These are phyloP conservation scores for Proisotoma minuta DNA, from an alignment of 2,888 invertebrate genomes.

Conservation along the genomic window DNA sequence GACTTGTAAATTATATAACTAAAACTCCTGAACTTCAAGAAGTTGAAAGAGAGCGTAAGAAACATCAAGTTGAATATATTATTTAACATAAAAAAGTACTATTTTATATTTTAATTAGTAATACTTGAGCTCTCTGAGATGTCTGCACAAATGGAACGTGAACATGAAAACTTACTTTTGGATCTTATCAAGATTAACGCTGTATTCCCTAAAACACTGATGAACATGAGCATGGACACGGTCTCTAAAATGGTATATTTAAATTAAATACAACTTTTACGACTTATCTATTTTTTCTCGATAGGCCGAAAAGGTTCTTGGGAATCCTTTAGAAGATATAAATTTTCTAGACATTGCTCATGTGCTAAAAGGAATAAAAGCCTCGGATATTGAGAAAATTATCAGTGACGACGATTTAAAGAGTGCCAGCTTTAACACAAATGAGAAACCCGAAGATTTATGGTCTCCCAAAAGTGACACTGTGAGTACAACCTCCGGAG, in stretches of 20 bases:
- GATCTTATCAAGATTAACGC: neutral
- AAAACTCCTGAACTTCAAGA: neutral
- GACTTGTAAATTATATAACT: neutral
- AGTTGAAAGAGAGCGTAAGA: neutral
- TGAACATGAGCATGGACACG: conserved; percentile 4
- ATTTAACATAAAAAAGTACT: neutral
- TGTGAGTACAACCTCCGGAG: neutral
- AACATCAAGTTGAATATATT: too few relatives aligned
- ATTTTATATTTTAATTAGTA: neutral
- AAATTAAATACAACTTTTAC: neutral
- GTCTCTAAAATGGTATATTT: neutral
- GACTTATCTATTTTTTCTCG: neutral
- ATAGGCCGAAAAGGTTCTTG: neutral
- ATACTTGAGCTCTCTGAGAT: neutral
- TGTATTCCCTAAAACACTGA: neutral
- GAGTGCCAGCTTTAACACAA: conserved; percentile 12
- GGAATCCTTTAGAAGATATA: neutral
- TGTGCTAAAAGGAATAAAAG: neutral
- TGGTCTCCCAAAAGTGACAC: neutral
- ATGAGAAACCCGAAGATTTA: neutral
- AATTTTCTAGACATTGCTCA: neutral
- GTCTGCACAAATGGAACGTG: neutral
- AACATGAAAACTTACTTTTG: neutral
- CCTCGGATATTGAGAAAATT: neutral
- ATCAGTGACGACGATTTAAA: conserved; percentile 15